phyloP scores from a whole-genome alignment of 2,888 invertebrate genomes.

The Watsonalla binaria region DNA sequence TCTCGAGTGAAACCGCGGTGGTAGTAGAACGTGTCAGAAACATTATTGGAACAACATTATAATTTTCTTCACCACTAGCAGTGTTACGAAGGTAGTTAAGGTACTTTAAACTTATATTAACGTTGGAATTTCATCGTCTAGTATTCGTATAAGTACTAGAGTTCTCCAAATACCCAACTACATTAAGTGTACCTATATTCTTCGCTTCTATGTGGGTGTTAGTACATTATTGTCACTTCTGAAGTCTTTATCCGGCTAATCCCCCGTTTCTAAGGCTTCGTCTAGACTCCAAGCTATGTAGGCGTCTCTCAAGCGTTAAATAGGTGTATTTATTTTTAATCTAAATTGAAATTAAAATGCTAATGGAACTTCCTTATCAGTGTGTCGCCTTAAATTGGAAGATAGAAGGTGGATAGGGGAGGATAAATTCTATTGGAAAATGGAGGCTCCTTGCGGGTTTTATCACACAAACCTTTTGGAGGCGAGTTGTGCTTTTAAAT shows the following conservation, averaged over 20 bases:
- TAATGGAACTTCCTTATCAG: neutral
- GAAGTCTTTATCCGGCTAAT: constrained; percentile 41
- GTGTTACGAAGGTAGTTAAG: too few species aligned
- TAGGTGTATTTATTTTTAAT: constrained; percentile 3
- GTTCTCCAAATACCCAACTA: neutral
- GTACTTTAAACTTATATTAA: too few species aligned
- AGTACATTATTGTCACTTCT: constrained; percentile 29
- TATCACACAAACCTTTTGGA: too few species aligned
- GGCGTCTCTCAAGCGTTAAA: constrained; percentile 5
- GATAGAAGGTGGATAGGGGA: neutral
- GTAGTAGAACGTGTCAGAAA: too few species aligned
- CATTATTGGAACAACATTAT: too few species aligned
- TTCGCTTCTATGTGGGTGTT: neutral
- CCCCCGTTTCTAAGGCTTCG: constrained; percentile 50
- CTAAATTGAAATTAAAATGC: neutral
- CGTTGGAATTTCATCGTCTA: too few species aligned
- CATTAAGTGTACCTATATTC: neutral
- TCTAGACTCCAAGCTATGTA: constrained; percentile 49
- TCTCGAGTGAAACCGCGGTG: too few species aligned
- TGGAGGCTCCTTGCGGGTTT: neutral
- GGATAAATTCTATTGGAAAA: too few species aligned
- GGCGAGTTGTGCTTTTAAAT: too few species aligned
- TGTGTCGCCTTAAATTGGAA: neutral
- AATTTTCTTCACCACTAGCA: too few species aligned
- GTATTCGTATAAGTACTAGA: too few species aligned